phyloP scores from a whole-genome alignment of 2,888 invertebrate species.

The Dione juno region DNA sequence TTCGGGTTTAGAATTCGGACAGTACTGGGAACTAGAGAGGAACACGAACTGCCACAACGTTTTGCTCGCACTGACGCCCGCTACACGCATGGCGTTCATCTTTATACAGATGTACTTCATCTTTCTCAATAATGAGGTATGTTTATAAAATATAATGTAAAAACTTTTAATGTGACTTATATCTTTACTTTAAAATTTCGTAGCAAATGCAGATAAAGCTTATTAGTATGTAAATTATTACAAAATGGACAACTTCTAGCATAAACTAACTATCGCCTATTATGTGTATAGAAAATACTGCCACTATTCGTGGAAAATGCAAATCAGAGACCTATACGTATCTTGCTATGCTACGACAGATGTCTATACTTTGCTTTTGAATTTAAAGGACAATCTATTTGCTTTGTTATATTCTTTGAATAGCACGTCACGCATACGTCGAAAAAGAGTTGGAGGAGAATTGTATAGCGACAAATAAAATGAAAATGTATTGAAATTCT shows the following conservation, averaged over 20 bases:
- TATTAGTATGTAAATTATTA: too few relatives aligned
- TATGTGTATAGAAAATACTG: background rate
- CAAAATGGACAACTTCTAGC: too few relatives aligned
- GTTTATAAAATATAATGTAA: conserved; percentile 38
- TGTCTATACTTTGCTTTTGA: conserved; percentile 16
- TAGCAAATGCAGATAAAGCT: too few relatives aligned
- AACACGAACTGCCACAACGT: conserved; percentile 97
- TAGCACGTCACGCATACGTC: background rate
- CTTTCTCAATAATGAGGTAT: conserved; percentile 97
- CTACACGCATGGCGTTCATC: conserved; percentile 96
- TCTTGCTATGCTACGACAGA: background rate
- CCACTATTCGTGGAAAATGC: background rate
- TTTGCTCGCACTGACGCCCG: conserved; percentile 93
- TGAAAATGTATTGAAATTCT: background rate
- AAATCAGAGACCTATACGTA: background rate
- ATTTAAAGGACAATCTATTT: conserved; percentile 16
- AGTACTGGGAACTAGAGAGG: conserved; percentile 95
- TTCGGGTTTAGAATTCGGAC: conserved; percentile 96
- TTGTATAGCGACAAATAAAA: conserved; percentile 21
- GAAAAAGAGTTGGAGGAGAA: conserved; percentile 1
- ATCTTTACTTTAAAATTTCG: too few relatives aligned
- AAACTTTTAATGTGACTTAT: too few relatives aligned
- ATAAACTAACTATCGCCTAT: background rate
- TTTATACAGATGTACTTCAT: conserved; percentile 99
- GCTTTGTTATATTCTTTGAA: conserved; percentile 22